phyloP scores from a whole-genome alignment of 1,140 invertebrate genomes.

The Drosophila pseudoobscura region DNA sequence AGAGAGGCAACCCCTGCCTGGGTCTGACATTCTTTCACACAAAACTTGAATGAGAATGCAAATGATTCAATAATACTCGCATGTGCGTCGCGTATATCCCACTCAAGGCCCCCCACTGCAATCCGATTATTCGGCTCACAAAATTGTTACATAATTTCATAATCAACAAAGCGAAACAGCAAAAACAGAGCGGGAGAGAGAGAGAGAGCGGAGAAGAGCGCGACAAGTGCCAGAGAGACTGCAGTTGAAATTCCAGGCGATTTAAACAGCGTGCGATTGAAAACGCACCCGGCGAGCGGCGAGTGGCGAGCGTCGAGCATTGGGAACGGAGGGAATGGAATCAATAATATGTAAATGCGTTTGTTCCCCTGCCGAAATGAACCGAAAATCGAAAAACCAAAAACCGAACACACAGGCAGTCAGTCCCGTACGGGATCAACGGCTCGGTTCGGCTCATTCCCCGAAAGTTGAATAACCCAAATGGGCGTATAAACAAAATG shows the following conservation, averaged over 20 bases:
- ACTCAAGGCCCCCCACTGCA: conserved; percentile 21
- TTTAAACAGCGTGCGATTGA: conserved; percentile 55
- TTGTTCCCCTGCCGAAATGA: conserved; percentile 66
- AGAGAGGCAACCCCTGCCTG: conserved; percentile 27
- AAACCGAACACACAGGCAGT: conserved; percentile 34
- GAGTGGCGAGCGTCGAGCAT: too few species aligned
- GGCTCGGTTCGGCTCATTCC: conserved; percentile 54
- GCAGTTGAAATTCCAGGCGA: conserved; percentile 64
- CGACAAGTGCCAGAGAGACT: conserved; percentile 41
- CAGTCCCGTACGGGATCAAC: conserved; percentile 72
- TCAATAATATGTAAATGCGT: conserved; percentile 74
- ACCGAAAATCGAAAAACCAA: conserved; percentile 55
- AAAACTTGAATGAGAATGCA: neutral
- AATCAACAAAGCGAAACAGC: conserved; percentile 25
- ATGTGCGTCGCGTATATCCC: neutral
- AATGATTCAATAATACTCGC: neutral
- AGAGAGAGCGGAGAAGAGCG: neutral
- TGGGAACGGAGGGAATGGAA: neutral
- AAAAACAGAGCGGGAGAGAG: too few species aligned
- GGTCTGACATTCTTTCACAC: neutral
- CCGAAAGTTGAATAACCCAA: conserved; percentile 79
- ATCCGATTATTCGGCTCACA: conserved; percentile 23
- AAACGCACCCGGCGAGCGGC: conserved; percentile 13
- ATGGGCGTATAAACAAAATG: conserved; percentile 71
- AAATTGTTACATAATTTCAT: conserved; percentile 64